Conservation (phyloP, 2,888 invertebrate genomes). For the Leucophora obtusa region DNA sequence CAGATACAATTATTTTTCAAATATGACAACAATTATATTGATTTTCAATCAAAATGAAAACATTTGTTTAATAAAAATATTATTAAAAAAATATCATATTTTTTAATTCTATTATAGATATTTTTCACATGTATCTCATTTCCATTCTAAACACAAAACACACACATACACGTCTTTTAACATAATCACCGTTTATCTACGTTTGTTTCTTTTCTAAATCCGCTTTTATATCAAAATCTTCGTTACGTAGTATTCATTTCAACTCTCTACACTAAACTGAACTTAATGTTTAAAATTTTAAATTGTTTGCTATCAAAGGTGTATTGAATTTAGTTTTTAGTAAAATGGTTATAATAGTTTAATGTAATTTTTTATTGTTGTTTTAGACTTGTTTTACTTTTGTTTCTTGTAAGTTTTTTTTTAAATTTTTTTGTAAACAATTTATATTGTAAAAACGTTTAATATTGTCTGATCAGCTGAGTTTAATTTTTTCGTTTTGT, state of each 20-base stretch:
- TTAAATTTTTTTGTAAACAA: constrained; percentile 48
- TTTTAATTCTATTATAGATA: not conserved
- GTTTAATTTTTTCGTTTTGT: constrained; percentile 20
- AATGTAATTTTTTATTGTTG: constrained; percentile 54
- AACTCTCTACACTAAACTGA: constrained; percentile 37
- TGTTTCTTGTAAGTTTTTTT: constrained; percentile 27
- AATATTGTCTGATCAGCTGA: constrained; percentile 59
- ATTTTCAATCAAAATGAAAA: constrained; percentile 30
- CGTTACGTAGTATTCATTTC: constrained; percentile 30
- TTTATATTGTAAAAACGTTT: constrained; percentile 42
- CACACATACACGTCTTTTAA: constrained; percentile 18
- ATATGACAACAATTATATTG: not conserved
- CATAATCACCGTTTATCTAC: not conserved
- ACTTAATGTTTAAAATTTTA: not conserved
- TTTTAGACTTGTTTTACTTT: constrained; percentile 60
- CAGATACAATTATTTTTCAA: not conserved
- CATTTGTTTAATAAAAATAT: constrained; percentile 22
- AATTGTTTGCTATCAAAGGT: constrained; percentile 10
- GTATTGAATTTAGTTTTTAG: not conserved
- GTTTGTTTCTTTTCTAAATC: constrained; percentile 21
- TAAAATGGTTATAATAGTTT: constrained; percentile 32
- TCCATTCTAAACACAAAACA: not conserved
- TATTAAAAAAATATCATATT: not conserved
- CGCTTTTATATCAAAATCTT: constrained; percentile 15
- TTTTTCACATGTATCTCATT: not conserved